Percentiles rank a stretch among this genome's conserved stretches.
phyloP scores from a whole-genome alignment of 2,797 vertebrate species.

The Myotis vivesi region DNA sequence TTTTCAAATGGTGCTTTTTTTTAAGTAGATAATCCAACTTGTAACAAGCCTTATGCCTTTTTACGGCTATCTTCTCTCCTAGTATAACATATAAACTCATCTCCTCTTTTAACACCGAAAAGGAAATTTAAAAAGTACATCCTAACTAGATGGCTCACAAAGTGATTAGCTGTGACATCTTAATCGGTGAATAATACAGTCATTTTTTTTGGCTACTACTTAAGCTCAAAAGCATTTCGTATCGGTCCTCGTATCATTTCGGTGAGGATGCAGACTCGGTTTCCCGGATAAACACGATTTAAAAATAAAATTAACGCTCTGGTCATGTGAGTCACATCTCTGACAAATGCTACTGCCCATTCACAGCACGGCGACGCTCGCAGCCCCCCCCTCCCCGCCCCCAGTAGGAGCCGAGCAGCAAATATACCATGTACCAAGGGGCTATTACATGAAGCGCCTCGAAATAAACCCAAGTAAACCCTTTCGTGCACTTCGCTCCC shows the following conservation, averaged over 20 bases:
- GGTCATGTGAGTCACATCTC: conserved; percentile 53
- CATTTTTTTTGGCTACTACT: neutral
- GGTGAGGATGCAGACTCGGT: neutral
- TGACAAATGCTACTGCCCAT: conserved; percentile 61
- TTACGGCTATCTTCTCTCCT: neutral
- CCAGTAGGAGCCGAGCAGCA: neutral
- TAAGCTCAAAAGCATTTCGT: conserved; percentile 42
- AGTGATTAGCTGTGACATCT: neutral
- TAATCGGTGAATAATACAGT: neutral
- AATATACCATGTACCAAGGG: neutral
- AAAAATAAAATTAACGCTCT: conserved; percentile 74
- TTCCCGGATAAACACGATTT: conserved; percentile 63
- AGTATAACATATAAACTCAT: neutral
- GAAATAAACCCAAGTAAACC: conserved; percentile 75
- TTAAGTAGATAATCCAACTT: neutral
- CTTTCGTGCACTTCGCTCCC: conserved; percentile 64
- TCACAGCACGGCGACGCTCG: neutral
- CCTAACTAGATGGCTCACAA: neutral
- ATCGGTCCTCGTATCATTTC: neutral
- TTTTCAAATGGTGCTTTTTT: neutral
- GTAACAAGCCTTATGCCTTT: neutral
- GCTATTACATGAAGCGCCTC: conserved; percentile 51
- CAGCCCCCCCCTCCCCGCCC: neutral
- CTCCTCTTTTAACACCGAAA: neutral
- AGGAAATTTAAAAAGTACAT: neutral